phyloP scores from a whole-genome alignment of 1,140 invertebrate species.

The Vanessa atalanta region DNA sequence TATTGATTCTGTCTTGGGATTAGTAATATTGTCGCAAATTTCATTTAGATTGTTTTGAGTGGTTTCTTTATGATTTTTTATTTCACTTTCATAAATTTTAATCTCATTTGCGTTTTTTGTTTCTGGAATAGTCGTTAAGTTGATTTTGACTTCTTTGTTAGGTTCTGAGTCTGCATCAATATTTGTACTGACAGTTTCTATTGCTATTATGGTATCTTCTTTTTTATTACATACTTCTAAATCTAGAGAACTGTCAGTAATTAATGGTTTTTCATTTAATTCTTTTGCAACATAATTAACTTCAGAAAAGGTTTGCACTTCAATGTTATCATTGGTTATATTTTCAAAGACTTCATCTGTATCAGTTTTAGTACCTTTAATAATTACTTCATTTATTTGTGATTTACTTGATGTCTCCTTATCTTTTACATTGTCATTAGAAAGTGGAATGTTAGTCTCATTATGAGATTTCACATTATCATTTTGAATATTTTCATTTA shows the following conservation, averaged over 20 bases:
- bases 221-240: neutral
- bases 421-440: neutral
- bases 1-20: no score
- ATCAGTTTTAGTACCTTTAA: neutral
- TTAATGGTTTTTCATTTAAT: neutral
- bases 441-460: neutral
- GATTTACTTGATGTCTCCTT: neutral
- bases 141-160: neutral
- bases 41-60: neutral
- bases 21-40: neutral
- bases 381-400: neutral
- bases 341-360: no score
- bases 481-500: conserved; percentile 9
- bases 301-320: neutral
- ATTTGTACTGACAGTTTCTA: neutral
- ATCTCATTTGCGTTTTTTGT: neutral
- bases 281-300: neutral
- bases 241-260: neutral
- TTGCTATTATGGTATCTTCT: neutral
- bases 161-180: neutral
- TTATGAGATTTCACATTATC: neutral
- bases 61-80: neutral
- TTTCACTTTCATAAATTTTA: neutral
- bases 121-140: neutral
- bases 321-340: neutral